Evolutionary conservation across 1,140 invertebrate species (phyloP).

Genomic region (Magallana ariakensis): DNA sequence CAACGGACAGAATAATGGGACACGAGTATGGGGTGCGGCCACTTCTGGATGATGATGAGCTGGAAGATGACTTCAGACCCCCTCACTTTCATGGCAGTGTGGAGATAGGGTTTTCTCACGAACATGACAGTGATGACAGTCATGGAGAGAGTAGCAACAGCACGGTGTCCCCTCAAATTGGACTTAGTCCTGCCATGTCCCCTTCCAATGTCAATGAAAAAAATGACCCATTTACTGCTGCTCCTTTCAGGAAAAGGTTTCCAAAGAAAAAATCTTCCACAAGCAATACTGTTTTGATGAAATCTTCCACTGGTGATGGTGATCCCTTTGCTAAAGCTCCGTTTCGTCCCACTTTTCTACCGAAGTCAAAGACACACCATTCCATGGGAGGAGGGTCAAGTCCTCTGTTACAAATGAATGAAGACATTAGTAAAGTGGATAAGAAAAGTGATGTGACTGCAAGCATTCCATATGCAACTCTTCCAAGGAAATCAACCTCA

Average conservation of each 20-base stretch:
- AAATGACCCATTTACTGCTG: conserved; percentile 77
- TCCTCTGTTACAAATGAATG: conserved; percentile 47
- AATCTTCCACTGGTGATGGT: conserved; percentile 43
- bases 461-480: conserved; percentile 38
- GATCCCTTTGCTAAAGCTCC: conserved; percentile 72
- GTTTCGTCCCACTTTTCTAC: conserved; percentile 58
- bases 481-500: conserved; percentile 30
- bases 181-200: conserved; percentile 53
- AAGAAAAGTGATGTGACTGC: conserved; percentile 12
- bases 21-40: conserved; percentile 90
- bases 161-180: conserved; percentile 53
- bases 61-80: conserved; percentile 83
- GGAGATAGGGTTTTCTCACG: conserved; percentile 48
- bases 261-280: conserved; percentile 63
- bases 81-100: conserved; percentile 55
- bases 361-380: conserved; percentile 55
- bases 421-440: not conserved
- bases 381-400: conserved; percentile 45
- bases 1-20: conserved; percentile 83
- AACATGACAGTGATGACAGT: conserved; percentile 53
- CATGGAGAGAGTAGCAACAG: conserved; percentile 50
- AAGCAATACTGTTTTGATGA: conserved; percentile 46
- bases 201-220: conserved; percentile 51
- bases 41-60: conserved; percentile 88
- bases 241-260: conserved; percentile 75